Evolutionary conservation across 2,113 vertebrate species (phyloP), one percentile per base, ranked within the genome.

Genomic region (Gavialis gangeticus): DNA sequence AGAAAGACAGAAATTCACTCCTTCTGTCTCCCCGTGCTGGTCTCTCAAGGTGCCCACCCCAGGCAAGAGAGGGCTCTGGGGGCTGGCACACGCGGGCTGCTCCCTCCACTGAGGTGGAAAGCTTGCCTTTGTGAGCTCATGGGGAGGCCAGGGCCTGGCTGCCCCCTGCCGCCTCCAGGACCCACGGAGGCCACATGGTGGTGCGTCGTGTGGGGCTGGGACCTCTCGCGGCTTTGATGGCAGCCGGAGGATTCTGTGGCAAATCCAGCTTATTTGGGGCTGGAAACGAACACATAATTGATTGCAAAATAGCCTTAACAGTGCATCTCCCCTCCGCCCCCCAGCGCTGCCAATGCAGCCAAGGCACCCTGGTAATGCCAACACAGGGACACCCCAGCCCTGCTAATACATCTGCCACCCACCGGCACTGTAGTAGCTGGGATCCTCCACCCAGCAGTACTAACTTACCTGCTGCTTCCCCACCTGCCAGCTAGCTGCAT

Each of bases 1-100:
- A 98, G 97, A 97, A 81, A 97, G 94, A 94, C 80, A 58, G 75
- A 94, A 97, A 92, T 77, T 85, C 62, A 80, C 89, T 88, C 95
- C 95, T 95, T 97, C 97, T 95, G 94, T 95, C 93, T 91, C 88
- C 63, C 46, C 89, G 73, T 34, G 75, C 96, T 78, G 95, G 94
- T 94, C 96, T 91, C 66, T 24, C 64, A 75, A 58, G 93, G 84
- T 75, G 13, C 27, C 75, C 84, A 63, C 59, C 66, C 64, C 22
- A 89, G 80, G 92, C 89, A 18, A 85, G 30, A 14, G 87, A 77
- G 63, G 78, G 77, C 75, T 60, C 46, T 30, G 10, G 25, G 57
- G 57, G 69, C 79, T 25, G 6, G 62, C 66, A 18, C 82, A 60
- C 30, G 22, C 54, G 10, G 56, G 37, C 75, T 10, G 82, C 56